Evolutionary conservation across 2,113 vertebrate genomes (phyloP), one percentile per base, ranked within the genome.

Genomic region (Gasterosteus aculeatus): DNA sequence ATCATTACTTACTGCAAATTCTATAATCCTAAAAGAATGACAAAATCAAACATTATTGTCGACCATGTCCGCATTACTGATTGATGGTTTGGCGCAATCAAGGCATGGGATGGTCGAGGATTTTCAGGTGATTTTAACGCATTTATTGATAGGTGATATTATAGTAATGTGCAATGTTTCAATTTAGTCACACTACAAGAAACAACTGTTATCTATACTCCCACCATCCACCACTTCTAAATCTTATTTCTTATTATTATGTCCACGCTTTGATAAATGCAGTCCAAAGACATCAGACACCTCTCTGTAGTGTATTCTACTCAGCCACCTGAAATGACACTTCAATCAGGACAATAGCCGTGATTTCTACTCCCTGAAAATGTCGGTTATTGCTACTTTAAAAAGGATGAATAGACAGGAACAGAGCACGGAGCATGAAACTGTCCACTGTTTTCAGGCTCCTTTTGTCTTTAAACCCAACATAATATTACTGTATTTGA

Each of bases 301-400:
- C 53, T 84, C 61, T 54, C 54, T 46, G 60, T 47, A 80, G 35
- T 44, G 69, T 73, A 70, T 82, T 58, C 74, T 71, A 84, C 72
- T 83, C 80, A 88, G 72, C 81, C 74, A 83, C 81, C 73, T 83
- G 68, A 85, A 91, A 87, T 71, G 75, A 58, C 83, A 86, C 65
- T 87, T 92, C 78, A 90, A 86, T 87, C 82, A 88, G 70, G 38
- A 85, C 53, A 85, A 87, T 77, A 75, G 69, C 73, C 62, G 67
- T 1, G 19, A 75, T 54, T 85, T 80, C 62, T 22, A 64, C 66
- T 72, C 61, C 53, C 42, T 79, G 77, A 77, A 77, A 78, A 64
- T 57, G 78, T 72, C 74, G 72, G 65, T 81, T 75, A 80, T 74
- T 78, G 70, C 77, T 64, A 70, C 60, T 54, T 31, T 67, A 56